These are phyloP conservation scores for Conops quadrifasciatus DNA, from an alignment of 2,888 invertebrate genomes.

Conservation along the genomic window DNA sequence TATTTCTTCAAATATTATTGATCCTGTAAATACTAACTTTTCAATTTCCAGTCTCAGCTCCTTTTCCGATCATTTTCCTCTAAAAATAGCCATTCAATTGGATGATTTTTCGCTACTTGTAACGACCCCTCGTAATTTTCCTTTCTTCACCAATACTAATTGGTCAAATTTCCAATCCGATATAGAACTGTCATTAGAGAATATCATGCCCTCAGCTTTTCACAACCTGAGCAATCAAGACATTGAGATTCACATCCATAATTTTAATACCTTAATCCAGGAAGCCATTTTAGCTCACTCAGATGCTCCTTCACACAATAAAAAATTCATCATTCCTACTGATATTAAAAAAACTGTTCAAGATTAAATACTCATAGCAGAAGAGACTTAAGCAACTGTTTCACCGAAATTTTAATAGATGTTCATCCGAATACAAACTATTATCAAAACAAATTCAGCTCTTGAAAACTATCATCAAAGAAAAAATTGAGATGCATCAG, in stretches of 20 bases:
- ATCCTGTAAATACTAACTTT: not conserved
- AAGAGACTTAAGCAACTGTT: not conserved
- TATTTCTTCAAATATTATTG: conserved; percentile 1
- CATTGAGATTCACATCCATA: not conserved
- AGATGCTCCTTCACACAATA: not conserved
- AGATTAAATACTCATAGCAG: not conserved
- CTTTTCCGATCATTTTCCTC: conserved; percentile 28
- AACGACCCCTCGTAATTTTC: not conserved
- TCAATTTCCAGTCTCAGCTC: not conserved
- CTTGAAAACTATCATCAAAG: too few relatives aligned
- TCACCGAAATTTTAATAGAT: too few relatives aligned
- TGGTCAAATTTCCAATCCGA: not conserved
- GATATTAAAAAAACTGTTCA: not conserved
- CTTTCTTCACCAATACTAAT: conserved; percentile 21
- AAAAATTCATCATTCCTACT: not conserved
- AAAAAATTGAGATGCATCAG: too few relatives aligned
- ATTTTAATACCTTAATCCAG: conserved; percentile 1
- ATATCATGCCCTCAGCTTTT: not conserved
- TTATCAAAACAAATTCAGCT: too few relatives aligned
- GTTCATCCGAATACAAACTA: too few relatives aligned
- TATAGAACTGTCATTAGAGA: not conserved
- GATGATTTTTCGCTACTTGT: not conserved
- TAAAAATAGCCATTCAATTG: not conserved
- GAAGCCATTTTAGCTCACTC: not conserved
- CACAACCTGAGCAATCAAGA: not conserved